A percentile compares a stretch with the other conserved stretches of the same genome.
Evolutionary conservation across 92 coral and sea anemone genomes (phyloP).

Genomic region (Zoanthus gigantus): DNA sequence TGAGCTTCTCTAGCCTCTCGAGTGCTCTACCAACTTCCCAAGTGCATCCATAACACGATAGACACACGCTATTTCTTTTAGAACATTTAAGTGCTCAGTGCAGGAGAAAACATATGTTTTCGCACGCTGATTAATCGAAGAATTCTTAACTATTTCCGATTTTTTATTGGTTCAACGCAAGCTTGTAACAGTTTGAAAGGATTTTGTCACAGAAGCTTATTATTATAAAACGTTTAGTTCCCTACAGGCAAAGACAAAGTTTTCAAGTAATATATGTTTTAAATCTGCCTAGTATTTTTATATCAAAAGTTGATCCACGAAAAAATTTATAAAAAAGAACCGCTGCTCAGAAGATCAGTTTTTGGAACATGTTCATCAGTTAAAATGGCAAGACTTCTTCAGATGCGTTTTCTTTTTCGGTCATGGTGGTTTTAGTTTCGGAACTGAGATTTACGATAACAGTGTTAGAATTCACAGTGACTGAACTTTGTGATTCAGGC

Average conservation of each 20-base stretch:
- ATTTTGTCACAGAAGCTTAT: not conserved
- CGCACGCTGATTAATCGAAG: not conserved
- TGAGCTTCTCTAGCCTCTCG: not conserved
- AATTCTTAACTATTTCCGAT: not conserved
- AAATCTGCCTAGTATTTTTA: not conserved
- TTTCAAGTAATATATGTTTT: slow-evolving; percentile 1
- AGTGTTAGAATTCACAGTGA: not conserved
- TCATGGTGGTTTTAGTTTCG: not conserved
- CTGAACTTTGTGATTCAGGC: not conserved
- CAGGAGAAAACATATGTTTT: not conserved
- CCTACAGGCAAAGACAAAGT: not conserved
- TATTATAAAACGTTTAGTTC: not conserved
- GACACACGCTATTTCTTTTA: not conserved
- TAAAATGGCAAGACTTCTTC: slow-evolving; percentile 17
- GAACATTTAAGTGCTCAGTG: not conserved
- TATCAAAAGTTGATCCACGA: not conserved
- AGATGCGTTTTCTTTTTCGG: slow-evolving; percentile 14
- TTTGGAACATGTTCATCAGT: not conserved
- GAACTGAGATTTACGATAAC: not conserved
- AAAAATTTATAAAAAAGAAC: not conserved
- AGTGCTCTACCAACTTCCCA: not conserved
- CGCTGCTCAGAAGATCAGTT: slow-evolving; percentile 4
- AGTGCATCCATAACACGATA: slow-evolving; percentile 7
- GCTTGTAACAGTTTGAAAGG: not conserved
- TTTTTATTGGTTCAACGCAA: not conserved